phyloP scores from a whole-genome alignment of 2,113 vertebrate genomes.

The Podilymbus podiceps region DNA sequence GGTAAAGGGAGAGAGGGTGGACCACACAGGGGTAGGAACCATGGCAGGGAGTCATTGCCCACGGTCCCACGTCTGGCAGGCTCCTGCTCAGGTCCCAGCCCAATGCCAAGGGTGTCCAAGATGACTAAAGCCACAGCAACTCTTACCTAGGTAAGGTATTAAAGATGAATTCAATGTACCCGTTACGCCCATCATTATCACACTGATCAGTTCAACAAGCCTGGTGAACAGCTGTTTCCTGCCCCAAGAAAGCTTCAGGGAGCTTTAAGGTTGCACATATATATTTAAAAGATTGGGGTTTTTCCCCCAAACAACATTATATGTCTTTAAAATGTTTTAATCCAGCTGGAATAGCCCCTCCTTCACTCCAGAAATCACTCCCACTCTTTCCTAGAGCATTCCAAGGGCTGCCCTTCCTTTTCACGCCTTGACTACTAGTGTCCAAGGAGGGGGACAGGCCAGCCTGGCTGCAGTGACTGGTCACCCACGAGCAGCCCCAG shows the following conservation, averaged over 20 bases:
- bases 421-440: rapidly evolving
- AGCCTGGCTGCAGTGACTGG: neutral
- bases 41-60: rapidly evolving
- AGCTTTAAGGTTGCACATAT: neutral
- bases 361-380: neutral
- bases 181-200: neutral
- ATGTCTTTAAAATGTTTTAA: neutral
- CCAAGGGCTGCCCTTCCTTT: neutral
- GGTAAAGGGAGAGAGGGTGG: neutral
- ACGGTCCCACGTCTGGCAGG: rapidly evolving
- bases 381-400: neutral
- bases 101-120: rapidly evolving
- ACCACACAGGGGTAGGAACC: neutral
- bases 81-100: neutral
- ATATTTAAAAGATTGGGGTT: rapidly evolving
- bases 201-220: neutral
- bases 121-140: neutral
- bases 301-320: neutral
- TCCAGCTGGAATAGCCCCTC: neutral
- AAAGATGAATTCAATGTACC: neutral
- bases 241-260: neutral
- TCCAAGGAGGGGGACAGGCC: neutral
- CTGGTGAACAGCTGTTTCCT: neutral
- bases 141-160: neutral
- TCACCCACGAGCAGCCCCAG: rapidly evolving